Conservation (phyloP, 2,888 invertebrate species). For the Lissocephala sabroskyi region DNA sequence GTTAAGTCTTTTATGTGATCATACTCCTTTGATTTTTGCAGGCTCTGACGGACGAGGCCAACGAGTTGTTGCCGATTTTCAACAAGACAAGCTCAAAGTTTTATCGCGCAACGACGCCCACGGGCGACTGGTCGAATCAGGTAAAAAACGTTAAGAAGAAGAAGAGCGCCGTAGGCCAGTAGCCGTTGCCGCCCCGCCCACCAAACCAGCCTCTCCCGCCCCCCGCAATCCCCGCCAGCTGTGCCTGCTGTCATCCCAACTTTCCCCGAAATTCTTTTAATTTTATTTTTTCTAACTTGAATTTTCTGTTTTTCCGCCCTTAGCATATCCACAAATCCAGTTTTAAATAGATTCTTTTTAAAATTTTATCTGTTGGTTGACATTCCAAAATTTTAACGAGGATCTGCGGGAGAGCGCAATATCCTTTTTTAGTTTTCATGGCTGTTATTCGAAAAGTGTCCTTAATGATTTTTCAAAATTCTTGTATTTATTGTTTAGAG, state of each 20-base stretch:
- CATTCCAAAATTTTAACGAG: no score
- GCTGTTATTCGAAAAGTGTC: no score
- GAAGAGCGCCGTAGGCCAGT: slow-evolving; percentile 58
- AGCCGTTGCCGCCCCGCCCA: slow-evolving; percentile 15
- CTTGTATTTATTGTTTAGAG: no score
- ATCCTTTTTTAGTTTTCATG: no score
- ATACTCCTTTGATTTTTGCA: slow-evolving; percentile 71
- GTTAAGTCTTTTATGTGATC: background rate
- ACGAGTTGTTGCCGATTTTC: slow-evolving; percentile 96
- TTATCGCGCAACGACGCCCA: slow-evolving; percentile 85
- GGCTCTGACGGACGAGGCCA: slow-evolving; percentile 97
- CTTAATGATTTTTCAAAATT: no score
- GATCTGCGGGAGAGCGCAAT: no score
- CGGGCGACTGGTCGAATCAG: slow-evolving; percentile 92
- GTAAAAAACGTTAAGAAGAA: slow-evolving; percentile 72
- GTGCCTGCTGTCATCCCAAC: background rate
- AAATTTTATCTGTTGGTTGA: no score
- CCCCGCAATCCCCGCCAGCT: background rate
- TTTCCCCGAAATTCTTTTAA: slow-evolving; percentile 9
- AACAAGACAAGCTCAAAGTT: slow-evolving; percentile 95
- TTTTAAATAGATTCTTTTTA: slow-evolving; percentile 9
- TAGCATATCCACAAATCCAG: no score
- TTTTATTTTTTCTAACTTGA: background rate
- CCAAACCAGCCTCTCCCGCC: background rate
- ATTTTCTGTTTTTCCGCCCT: slow-evolving; percentile 13